These are phyloP conservation scores for Melanerpes aurifrons DNA, from an alignment of 2,113 vertebrate species.

Conservation along the genomic window DNA sequence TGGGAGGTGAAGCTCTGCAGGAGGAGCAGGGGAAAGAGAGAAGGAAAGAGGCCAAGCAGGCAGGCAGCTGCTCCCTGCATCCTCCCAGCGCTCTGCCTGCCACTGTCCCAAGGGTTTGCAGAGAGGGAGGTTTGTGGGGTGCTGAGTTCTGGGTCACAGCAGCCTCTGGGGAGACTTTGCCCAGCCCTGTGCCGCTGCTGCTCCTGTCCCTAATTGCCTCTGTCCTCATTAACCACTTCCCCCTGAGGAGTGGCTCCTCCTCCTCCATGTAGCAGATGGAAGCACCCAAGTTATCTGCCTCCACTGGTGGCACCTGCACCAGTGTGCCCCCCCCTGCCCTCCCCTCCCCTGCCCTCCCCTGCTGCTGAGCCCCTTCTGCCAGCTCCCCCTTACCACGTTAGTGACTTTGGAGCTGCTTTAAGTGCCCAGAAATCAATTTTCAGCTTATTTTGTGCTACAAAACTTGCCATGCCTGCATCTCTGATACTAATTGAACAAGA, in stretches of 20 bases:
- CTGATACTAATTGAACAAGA: constrained; percentile 85
- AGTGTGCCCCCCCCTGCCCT: constrained; percentile 10
- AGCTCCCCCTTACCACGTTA: constrained; percentile 76
- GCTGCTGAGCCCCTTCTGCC: constrained; percentile 36
- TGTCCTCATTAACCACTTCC: constrained; percentile 38
- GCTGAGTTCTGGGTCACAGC: neutral
- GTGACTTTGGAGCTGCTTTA: constrained; percentile 71
- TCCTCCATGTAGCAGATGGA: constrained; percentile 41
- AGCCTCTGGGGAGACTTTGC: neutral
- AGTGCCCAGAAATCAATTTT: constrained; percentile 83
- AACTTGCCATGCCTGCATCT: constrained; percentile 78
- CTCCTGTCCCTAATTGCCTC: neutral
- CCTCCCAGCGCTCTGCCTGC: constrained; percentile 7
- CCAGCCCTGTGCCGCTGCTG: neutral
- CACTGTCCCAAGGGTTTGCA: neutral
- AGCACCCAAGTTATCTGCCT: constrained; percentile 65
- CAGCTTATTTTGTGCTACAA: constrained; percentile 80
- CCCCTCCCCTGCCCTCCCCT: neutral
- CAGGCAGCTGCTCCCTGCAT: neutral
- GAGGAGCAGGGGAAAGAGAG: neutral
- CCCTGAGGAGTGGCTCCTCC: constrained; percentile 4
- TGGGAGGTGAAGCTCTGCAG: neutral
- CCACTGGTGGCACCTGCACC: constrained; percentile 27
- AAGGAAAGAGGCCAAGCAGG: neutral
- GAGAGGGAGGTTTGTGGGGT: neutral